Base-by-base conservation (phyloP, 2,797 vertebrate species). In the Enteromius viviparus region DNA sequence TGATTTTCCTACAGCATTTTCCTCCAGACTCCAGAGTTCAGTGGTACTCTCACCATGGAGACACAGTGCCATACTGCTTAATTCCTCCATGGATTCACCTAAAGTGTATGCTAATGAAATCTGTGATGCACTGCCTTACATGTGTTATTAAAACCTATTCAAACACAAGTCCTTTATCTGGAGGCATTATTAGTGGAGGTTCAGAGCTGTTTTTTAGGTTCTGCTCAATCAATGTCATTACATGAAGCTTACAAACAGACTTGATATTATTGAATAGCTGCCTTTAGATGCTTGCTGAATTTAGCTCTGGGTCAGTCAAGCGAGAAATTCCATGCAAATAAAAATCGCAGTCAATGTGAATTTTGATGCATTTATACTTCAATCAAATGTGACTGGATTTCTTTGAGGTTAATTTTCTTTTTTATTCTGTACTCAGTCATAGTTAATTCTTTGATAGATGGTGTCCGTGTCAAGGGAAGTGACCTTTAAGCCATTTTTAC, bases 1-100 rank as follows among this genome's bases (percentile, higher is more conserved):
- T 82, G 84, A 85, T 82, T 85, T 81, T 81, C 80, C 65, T 51
- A 47, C 84, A 77, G 75, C 8, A 6, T 42, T 42, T 42, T 42
- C n/a, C 64, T 62, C n/a, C 42, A 65, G 66, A 21, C 74, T 82
- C 74, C 32, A 64, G 58, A 65, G 58, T 68, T 85, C 69, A 65
- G 37, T 47, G 40, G 21, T 55, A 58, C 68, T 40, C 75, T 47
- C 66, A 69, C 60, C 62, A 37, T 10, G 68, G 42, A 64, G 68
- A 64, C 21, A 74, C 29, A 77, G 17, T 51, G 21, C 40, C 65
- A 78, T 49, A 17, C 40, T 62, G 21, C 75, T 74, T 82, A 68
- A 78, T 82, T 82, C 17, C 80, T 37, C 42, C 5, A 45, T 70
- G 66, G 82, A 78, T 77, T 78, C 9, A 70, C 58, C 42, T 77